Conservation (phyloP, 2,797 vertebrate genomes). For the Morus bassanus region DNA sequence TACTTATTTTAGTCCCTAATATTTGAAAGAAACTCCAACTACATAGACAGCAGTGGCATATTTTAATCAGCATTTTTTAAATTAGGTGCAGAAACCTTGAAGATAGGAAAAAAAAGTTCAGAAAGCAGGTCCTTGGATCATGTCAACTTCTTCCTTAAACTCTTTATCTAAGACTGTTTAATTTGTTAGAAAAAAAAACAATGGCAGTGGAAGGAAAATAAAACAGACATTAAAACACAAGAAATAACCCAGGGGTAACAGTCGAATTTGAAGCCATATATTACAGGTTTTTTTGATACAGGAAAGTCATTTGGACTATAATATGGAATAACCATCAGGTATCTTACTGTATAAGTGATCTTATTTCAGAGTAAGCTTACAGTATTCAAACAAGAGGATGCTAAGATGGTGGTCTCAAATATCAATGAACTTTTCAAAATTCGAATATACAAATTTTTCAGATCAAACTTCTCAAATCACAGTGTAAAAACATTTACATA, state of each 20-base stretch:
- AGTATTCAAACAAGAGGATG: not conserved
- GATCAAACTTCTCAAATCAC: not conserved
- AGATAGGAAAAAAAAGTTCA: not conserved
- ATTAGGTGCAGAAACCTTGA: not conserved
- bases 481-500: not conserved
- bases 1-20: not conserved
- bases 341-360: not conserved
- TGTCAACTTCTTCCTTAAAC: not conserved
- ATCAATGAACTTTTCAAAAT: not conserved
- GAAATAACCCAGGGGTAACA: not conserved
- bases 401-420: not conserved
- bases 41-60: fast-evolving
- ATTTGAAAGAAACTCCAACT: not conserved
- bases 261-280: not conserved
- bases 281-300: not conserved
- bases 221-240: not conserved
- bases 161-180: not conserved
- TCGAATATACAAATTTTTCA: not conserved
- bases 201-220: not conserved
- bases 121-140: not conserved
- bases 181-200: not conserved
- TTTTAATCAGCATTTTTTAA: not conserved
- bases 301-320: not conserved
- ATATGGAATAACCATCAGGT: not conserved
- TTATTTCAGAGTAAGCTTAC: not conserved